Base-by-base conservation (phyloP, 2,797 vertebrate species). In the Spea hammondii region DNA sequence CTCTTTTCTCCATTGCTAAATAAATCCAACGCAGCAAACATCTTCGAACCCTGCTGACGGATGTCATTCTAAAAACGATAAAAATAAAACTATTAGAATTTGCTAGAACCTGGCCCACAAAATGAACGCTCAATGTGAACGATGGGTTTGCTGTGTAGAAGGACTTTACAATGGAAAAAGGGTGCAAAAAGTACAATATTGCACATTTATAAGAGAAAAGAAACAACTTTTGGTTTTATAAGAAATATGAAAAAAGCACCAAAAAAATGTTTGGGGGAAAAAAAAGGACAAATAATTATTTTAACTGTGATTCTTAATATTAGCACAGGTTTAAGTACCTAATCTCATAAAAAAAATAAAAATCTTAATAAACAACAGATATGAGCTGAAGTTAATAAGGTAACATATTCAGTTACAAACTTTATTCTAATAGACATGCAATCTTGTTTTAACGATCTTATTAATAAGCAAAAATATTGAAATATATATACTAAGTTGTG, bases 1-100 rank as follows among this genome's bases (percentile, higher is more conserved):
- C 70, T 8, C 57, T 17, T 62, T 49, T 81, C 57, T 79, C 62
- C 70, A 32, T 68, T 73, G 65, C 49, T 47, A 14, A 47, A 66
- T 50, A 54, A 45, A 55, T 32, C 53, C 54, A n/a, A 49, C 7
- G 47, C 55, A 74, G 48, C 7, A 73, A 50, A 72, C 47, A 54
- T 10, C 47, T 53, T 4, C 11, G 32, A 62, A 62, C 6, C 4
- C 5, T 4, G 12, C 11, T n/a, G 13, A 57, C 13, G 5, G 55
- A 57, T 2, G 59, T 53, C 10, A 7, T 2, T 53, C 10, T 32
- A 32, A 32, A 32, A 32, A 32, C 1, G 32, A 1, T 32, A 53
- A 53, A 53, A 53, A 53, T 7, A 53, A 53, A 53, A 11, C 51
- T 53, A 53, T 11, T 1, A 53, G 51, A 53, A 11, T 53, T 53